phyloP scores from a whole-genome alignment of 2,797 vertebrate species.

The Poeciliopsis infans region DNA sequence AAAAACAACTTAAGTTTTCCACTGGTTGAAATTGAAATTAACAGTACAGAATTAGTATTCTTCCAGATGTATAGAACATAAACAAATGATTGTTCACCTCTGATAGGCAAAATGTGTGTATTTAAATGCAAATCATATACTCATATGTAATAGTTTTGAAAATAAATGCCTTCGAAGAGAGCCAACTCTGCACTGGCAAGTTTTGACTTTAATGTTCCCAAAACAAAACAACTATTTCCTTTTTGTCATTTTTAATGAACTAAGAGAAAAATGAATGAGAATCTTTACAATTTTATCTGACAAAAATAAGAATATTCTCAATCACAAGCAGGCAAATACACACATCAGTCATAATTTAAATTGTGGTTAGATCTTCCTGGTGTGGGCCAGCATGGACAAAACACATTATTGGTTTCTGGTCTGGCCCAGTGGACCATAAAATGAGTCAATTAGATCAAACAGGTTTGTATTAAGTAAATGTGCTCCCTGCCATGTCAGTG shows the following conservation, averaged over 20 bases:
- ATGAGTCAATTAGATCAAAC: constrained; percentile 76
- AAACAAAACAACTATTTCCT: background rate
- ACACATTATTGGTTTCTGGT: constrained; percentile 19
- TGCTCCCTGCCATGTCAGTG: constrained; percentile 20
- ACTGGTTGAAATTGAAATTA: background rate
- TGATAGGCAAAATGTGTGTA: too few species aligned
- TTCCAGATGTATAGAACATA: background rate
- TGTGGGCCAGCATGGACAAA: background rate
- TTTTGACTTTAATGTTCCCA: background rate
- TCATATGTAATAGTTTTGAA: too few species aligned
- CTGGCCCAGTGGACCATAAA: constrained; percentile 75
- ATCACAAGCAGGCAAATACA: background rate
- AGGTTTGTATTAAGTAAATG: constrained; percentile 72
- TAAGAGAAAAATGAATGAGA: background rate
- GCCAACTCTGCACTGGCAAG: background rate
- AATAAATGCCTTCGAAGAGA: too few species aligned
- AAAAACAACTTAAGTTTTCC: background rate
- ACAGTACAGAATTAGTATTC: background rate
- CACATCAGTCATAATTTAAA: constrained; percentile 5
- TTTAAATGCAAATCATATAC: too few species aligned
- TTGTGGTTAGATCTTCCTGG: constrained; percentile 20
- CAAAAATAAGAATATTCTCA: background rate
- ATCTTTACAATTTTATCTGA: background rate
- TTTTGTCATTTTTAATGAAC: background rate
- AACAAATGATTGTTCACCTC: too few species aligned